Conservation (phyloP, 2,797 vertebrate genomes). For the Lindbergichthys nudifrons region DNA sequence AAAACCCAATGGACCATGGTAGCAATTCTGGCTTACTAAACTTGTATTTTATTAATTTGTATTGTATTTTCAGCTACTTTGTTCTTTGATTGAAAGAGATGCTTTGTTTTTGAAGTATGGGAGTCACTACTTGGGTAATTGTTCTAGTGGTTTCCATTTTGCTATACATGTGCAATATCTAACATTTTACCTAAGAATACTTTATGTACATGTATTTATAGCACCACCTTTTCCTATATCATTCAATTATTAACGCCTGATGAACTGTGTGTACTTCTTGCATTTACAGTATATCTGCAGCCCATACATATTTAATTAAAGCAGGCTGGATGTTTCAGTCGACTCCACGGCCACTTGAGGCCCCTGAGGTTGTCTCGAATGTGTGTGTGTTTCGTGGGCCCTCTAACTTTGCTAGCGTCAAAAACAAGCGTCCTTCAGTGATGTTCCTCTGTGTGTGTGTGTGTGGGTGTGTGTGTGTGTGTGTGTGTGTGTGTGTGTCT, state of each 20-base stretch:
- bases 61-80: background rate
- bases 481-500: slow-evolving; percentile 12
- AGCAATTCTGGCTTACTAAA: background rate
- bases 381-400: slow-evolving; percentile 41
- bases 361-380: slow-evolving; percentile 47
- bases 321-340: slow-evolving; percentile 25
- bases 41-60: slow-evolving; percentile 4
- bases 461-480: too few relatives aligned
- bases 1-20: background rate
- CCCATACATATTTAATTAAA: slow-evolving; percentile 27
- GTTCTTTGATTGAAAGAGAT: background rate
- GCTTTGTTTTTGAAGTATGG: background rate
- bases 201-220: background rate
- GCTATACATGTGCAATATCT: background rate
- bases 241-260: background rate
- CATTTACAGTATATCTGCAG: slow-evolving; percentile 13
- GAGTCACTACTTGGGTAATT: background rate
- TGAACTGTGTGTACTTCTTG: slow-evolving; percentile 1
- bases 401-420: slow-evolving; percentile 66
- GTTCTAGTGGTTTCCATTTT: background rate
- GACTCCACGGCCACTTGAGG: slow-evolving; percentile 27
- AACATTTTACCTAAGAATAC: background rate
- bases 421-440: slow-evolving; percentile 59
- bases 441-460: slow-evolving; percentile 57
- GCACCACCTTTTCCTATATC: background rate